phyloP scores from a whole-genome alignment of 2,113 vertebrate genomes.

The Pterophyllum scalare region DNA sequence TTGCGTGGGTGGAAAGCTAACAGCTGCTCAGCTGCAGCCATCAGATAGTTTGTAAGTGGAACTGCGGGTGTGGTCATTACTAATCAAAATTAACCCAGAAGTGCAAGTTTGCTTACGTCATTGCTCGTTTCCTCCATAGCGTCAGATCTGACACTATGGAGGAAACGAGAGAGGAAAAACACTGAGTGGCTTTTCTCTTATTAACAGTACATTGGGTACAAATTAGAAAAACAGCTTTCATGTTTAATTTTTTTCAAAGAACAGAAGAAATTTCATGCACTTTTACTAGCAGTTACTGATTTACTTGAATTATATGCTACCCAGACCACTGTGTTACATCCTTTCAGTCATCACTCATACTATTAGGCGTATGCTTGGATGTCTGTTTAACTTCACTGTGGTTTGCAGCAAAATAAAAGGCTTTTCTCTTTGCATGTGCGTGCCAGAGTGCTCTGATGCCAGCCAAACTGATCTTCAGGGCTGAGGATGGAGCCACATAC shows the following conservation, averaged over 20 bases:
- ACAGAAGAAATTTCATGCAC: not conserved
- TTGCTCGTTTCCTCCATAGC: accelerated
- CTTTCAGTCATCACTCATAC: not conserved
- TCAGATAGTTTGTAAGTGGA: not conserved
- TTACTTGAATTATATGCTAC: not conserved
- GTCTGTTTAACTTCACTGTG: not conserved
- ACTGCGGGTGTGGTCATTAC: not conserved
- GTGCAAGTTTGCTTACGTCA: not conserved
- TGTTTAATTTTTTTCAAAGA: not conserved
- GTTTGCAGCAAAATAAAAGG: not conserved
- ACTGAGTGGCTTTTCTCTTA: not conserved
- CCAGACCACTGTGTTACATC: not conserved
- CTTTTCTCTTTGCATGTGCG: not conserved
- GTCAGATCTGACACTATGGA: not conserved
- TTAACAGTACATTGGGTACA: not conserved
- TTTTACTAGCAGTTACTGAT: not conserved
- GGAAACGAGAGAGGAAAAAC: not conserved
- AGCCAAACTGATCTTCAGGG: slow-evolving; percentile 96
- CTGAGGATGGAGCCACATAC: slow-evolving; percentile 93
- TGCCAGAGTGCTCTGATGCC: slow-evolving; percentile 96
- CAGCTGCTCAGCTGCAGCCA: not conserved
- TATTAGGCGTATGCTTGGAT: not conserved
- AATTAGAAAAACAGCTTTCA: not conserved
- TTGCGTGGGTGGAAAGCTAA: no score
- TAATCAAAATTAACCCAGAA: not conserved